These are phyloP conservation scores for Cheilosia urbana DNA, from an alignment of 2,888 invertebrate species.

Conservation along the genomic window DNA sequence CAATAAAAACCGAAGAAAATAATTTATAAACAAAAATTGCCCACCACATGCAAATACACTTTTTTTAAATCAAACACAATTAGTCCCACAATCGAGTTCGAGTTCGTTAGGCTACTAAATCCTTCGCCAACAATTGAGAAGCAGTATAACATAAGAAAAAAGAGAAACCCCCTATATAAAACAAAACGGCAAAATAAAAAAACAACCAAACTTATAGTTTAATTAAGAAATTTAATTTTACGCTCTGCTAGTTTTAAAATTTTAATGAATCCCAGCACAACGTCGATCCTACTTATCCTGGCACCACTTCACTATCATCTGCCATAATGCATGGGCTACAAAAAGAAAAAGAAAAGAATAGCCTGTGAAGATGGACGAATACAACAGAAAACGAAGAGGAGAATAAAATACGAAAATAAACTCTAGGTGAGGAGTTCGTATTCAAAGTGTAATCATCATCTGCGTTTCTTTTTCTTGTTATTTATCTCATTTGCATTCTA, in stretches of 20 bases:
- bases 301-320: not conserved
- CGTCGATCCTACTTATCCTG: not conserved
- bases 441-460: slow-evolving; percentile 40
- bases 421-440: slow-evolving; percentile 36
- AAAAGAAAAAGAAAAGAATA: not conserved
- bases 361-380: not conserved
- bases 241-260: slow-evolving; percentile 63
- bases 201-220: slow-evolving; percentile 62
- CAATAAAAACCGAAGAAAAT: no score
- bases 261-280: slow-evolving; percentile 25
- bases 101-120: not conserved
- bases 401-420: slow-evolving; percentile 20
- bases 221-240: slow-evolving; percentile 77
- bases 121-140: not conserved
- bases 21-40: no score
- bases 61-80: no score
- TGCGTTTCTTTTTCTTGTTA: slow-evolving; percentile 18
- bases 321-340: not conserved
- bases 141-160: no score
- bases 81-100: no score
- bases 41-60: no score
- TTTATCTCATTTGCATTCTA: slow-evolving; percentile 48
- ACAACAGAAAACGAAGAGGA: not conserved
- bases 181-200: slow-evolving; percentile 22
- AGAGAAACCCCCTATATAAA: not conserved